Conservation (phyloP, 2,888 invertebrate genomes). For the Lochmaea capreae region DNA sequence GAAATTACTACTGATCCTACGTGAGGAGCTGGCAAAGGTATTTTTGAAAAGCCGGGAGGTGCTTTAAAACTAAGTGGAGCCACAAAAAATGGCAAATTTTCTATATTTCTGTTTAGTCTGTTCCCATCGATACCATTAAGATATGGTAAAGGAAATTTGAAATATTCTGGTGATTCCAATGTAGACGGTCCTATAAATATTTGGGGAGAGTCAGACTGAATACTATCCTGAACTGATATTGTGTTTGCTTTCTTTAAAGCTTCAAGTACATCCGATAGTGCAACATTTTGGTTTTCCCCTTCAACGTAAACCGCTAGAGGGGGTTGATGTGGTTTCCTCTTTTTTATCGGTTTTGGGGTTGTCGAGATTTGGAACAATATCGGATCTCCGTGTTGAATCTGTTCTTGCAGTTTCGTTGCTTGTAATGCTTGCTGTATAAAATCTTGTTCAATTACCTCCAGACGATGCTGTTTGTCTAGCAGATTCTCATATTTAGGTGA, state of each 20-base stretch:
- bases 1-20: constrained; percentile 85
- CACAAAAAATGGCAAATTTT: constrained; percentile 85
- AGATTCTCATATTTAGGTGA: constrained; percentile 59
- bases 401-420: constrained; percentile 62
- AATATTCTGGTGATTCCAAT: constrained; percentile 77
- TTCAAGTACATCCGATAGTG: constrained; percentile 77
- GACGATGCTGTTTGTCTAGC: constrained; percentile 56
- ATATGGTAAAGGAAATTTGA: constrained; percentile 86
- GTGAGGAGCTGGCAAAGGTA: constrained; percentile 86
- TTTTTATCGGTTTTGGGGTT: constrained; percentile 67
- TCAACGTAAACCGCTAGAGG: constrained; percentile 84
- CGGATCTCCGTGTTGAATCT: constrained; percentile 57
- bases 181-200: constrained; percentile 87
- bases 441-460: constrained; percentile 63
- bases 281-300: constrained; percentile 68
- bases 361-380: constrained; percentile 63
- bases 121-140: constrained; percentile 78
- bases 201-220: constrained; percentile 77
- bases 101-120: constrained; percentile 77
- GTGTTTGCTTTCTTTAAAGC: constrained; percentile 77
- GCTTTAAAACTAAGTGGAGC: constrained; percentile 87
- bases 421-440: constrained; percentile 63
- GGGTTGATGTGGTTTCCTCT: constrained; percentile 83
- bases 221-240: constrained; percentile 81
- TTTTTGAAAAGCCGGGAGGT: constrained; percentile 87